A percentile compares a stretch with the other conserved stretches of the same genome.
Evolutionary conservation across 2,888 invertebrate species (phyloP).

Genomic region (Toxonevra muliebris): DNA sequence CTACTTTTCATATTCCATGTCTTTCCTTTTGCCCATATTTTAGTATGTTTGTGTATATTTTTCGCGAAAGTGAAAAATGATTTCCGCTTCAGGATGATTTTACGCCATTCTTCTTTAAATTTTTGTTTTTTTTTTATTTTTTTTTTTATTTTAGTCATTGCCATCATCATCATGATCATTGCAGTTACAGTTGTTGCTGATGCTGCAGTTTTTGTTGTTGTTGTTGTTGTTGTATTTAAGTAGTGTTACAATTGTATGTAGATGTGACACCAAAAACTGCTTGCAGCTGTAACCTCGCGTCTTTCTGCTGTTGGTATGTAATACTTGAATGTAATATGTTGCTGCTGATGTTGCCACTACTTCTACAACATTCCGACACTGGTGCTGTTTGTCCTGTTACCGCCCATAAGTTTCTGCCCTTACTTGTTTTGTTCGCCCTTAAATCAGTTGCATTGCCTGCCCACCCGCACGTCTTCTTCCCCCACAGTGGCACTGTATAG

Average conservation of each 20-base stretch:
- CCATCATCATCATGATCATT: background rate
- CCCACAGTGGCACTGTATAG: background rate
- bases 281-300: too few relatives aligned
- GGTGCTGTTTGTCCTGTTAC: too few relatives aligned
- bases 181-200: background rate
- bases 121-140: background rate
- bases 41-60: background rate
- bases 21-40: slow-evolving; percentile 7
- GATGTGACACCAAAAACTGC: too few relatives aligned
- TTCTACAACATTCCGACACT: too few relatives aligned
- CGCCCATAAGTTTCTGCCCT: too few relatives aligned
- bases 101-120: slow-evolving; percentile 23
- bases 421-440: too few relatives aligned
- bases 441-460: background rate
- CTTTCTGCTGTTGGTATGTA: too few relatives aligned
- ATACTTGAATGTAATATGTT: too few relatives aligned
- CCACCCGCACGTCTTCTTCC: background rate
- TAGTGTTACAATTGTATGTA: slow-evolving; percentile 1
- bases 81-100: slow-evolving; percentile 27
- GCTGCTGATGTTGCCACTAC: too few relatives aligned
- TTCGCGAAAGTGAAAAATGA: slow-evolving; percentile 34
- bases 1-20: background rate
- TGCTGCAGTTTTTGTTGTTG: slow-evolving; percentile 4
- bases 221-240: slow-evolving; percentile 3
- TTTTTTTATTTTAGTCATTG: too few relatives aligned